Evolutionary conservation across 2,113 vertebrate species (phyloP), one percentile per base, ranked within the genome.

Genomic region (Phyllostomus discolor): DNA sequence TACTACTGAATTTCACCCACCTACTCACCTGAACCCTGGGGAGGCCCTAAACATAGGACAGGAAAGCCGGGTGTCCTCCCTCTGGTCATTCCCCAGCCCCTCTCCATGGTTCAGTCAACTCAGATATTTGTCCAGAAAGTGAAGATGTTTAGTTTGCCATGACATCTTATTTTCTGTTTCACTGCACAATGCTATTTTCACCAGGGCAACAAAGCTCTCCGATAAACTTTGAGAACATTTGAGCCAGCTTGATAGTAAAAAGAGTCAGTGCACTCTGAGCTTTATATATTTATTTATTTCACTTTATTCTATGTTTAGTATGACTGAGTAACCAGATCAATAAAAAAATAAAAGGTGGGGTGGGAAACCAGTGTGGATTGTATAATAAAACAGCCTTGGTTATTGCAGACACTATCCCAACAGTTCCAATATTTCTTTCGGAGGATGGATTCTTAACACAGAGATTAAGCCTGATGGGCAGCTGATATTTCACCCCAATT

Each of bases 91-190:
- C 66, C 69, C 46, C 28, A 26, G 19, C 92, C 91, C 69, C 83
- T 91, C 81, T 98, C 95, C 96, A 97, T 97, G 97, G 66, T 96
- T 38, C 22, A 89, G 73, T 79, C 97, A 97, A 97, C 97, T 98
- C 94, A 97, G 98, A 98, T 98, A 98, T 98, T 98, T 98, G 94
- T 97, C 93, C 35, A 91, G 92, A 88, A 98, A 98, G 97, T 98
- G 95, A 98, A 98, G 97, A 97, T 97, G 97, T 98, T 98, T 98
- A 95, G 95, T 98, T 98, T 97, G 97, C 98, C 96, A 97, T 96
- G 98, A 98, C 97, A 98, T 98, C 98, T 98, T 98, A 98, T 99
- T 99, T 98, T 98, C 98, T 98, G 98, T 98, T 95, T 98, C 98
- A 98, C 90, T 98, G 98, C 98, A 98, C 98, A 98, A 95, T 98